Evolutionary conservation across 2,797 vertebrate genomes (phyloP).

Genomic region (Pantherophis alleghaniensis): DNA sequence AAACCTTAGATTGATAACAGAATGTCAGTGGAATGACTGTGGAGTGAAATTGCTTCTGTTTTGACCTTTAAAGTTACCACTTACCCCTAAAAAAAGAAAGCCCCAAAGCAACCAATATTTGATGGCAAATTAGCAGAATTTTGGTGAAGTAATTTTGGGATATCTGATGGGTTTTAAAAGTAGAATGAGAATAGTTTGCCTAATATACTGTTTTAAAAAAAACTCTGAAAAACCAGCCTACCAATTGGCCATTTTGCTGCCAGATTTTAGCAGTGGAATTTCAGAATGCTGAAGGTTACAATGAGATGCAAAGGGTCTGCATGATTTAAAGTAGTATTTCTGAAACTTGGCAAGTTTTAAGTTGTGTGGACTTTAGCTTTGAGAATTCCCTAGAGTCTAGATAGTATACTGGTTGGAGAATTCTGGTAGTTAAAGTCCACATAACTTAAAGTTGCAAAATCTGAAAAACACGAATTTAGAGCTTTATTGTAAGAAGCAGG

Average conservation of each 20-base stretch:
- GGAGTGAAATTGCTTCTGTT: not conserved
- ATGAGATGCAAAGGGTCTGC: not conserved
- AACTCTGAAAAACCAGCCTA: not conserved
- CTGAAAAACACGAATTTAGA: not conserved
- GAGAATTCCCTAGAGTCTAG: too few relatives aligned
- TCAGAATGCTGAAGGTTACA: not conserved
- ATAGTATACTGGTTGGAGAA: not conserved
- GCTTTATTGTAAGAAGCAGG: not conserved
- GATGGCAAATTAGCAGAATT: not conserved
- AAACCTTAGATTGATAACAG: not conserved
- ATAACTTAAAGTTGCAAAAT: not conserved
- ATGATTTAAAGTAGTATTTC: not conserved
- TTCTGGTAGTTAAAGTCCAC: not conserved
- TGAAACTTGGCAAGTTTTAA: not conserved
- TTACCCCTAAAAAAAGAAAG: not conserved
- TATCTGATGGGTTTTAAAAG: not conserved
- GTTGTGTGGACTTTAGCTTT: not conserved
- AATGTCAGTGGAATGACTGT: not conserved
- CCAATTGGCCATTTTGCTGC: not conserved
- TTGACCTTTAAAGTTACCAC: not conserved
- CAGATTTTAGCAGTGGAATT: not conserved
- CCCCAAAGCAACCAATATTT: not conserved
- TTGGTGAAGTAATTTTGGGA: not conserved
- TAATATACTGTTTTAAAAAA: not conserved
- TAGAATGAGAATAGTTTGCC: not conserved